Evolutionary conservation across 1,140 invertebrate genomes (phyloP).

Genomic region (Drepana arcuata): DNA sequence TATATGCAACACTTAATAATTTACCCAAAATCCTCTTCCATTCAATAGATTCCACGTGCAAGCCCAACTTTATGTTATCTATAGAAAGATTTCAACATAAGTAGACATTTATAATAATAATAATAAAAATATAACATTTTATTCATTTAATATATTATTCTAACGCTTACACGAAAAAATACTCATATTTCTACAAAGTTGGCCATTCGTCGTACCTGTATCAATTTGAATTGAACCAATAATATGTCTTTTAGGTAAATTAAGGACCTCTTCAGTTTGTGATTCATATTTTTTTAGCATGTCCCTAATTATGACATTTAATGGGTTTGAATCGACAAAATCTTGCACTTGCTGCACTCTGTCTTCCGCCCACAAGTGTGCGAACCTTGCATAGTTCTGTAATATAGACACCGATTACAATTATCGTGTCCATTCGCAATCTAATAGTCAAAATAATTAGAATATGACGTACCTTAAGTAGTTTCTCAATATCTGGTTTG

Average conservation of each 20-base stretch:
- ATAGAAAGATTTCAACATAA: constrained; percentile 7
- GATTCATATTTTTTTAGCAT: constrained; percentile 81
- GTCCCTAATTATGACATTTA: constrained; percentile 81
- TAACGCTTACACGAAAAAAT: no score
- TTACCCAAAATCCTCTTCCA: constrained; percentile 81
- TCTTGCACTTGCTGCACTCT: constrained; percentile 77
- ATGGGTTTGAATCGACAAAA: constrained; percentile 81
- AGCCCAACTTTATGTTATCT: constrained; percentile 80
- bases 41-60: constrained; percentile 74
- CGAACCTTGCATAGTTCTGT: constrained; percentile 72
- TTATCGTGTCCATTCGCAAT: neutral
- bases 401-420: neutral
- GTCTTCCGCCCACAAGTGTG: constrained; percentile 81
- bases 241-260: constrained; percentile 75
- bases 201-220: constrained; percentile 74
- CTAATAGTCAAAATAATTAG: constrained; percentile 1
- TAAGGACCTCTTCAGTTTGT: constrained; percentile 76
- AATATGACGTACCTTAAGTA: constrained; percentile 50
- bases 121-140: no score
- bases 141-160: no score
- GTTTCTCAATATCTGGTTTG: constrained; percentile 75
- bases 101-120: no score
- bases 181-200: no score
- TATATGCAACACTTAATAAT: constrained; percentile 74
- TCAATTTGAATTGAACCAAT: constrained; percentile 80